Percentiles rank a stretch among this genome's conserved stretches.
Evolutionary conservation across 2,113 vertebrate genomes (phyloP).

Genomic region (Oryctolagus cuniculus): DNA sequence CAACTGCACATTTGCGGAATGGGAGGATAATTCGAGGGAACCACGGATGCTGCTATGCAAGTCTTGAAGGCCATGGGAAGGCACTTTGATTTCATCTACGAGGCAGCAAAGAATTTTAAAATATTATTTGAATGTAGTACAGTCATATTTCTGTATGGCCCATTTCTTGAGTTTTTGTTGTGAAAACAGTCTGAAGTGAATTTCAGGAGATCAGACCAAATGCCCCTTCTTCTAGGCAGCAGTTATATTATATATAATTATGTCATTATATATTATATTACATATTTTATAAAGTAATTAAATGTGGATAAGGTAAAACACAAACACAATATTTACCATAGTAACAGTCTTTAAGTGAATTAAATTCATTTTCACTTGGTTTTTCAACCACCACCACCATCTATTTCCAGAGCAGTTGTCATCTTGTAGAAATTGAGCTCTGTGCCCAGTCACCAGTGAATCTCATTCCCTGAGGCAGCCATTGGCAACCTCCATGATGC

Average conservation of each 20-base stretch:
- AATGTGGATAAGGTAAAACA: too few relatives aligned
- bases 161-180: background rate
- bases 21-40: background rate
- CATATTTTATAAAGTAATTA: too few relatives aligned
- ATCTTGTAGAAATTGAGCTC: background rate
- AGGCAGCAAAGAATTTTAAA: background rate
- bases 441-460: too few relatives aligned
- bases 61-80: too few relatives aligned
- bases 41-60: background rate
- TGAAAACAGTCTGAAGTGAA: background rate
- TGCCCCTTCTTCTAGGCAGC: background rate
- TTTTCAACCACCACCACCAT: background rate
- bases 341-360: background rate
- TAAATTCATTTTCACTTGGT: too few relatives aligned
- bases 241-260: too few relatives aligned
- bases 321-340: background rate
- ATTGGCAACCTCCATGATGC: too few relatives aligned
- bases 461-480: too few relatives aligned
- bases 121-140: background rate
- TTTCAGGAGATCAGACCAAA: background rate
- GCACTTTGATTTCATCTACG: background rate
- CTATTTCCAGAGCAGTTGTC: background rate
- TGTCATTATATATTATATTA: too few relatives aligned
- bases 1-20: background rate
- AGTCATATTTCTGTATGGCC: background rate